A percentile compares a stretch with the other conserved stretches of the same genome.
Evolutionary conservation across 2,797 vertebrate species (phyloP).

Genomic region (Salmo trutta): DNA sequence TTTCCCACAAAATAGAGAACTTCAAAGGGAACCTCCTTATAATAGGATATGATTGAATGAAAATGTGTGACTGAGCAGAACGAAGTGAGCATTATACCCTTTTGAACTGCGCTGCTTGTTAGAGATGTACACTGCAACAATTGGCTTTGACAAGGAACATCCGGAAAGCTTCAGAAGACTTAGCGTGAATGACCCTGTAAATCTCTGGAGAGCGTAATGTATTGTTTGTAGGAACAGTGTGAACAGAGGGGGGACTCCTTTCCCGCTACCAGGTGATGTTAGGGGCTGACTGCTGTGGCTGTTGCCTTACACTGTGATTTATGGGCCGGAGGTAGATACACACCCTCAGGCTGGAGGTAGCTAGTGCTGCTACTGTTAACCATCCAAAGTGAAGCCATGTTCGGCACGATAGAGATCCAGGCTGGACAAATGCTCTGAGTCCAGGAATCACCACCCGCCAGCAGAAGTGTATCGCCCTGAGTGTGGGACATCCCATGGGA

Average conservation of each 20-base stretch:
- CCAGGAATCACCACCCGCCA: too few relatives aligned
- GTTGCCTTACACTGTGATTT: background rate
- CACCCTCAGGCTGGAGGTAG: background rate
- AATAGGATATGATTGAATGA: slow-evolving; percentile 55
- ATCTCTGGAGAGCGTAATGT: background rate
- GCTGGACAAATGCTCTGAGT: too few relatives aligned
- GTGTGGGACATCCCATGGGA: too few relatives aligned
- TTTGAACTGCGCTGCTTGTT: slow-evolving; percentile 37
- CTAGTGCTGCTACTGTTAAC: background rate
- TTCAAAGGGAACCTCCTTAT: slow-evolving; percentile 47
- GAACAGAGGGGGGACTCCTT: background rate
- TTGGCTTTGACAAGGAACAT: slow-evolving; percentile 56
- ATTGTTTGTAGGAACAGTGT: background rate
- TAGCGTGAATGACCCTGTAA: background rate
- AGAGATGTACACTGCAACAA: background rate
- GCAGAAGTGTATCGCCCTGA: too few relatives aligned
- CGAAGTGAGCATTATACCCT: slow-evolving; percentile 27
- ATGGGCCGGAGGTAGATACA: background rate
- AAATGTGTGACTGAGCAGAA: slow-evolving; percentile 54
- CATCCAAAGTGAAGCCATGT: background rate
- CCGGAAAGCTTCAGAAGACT: slow-evolving; percentile 29
- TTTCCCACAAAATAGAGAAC: slow-evolving; percentile 15
- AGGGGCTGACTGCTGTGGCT: background rate
- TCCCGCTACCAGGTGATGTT: background rate
- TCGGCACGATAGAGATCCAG: too few relatives aligned